A percentile compares a stretch with the other conserved stretches of the same genome.
These are phyloP conservation scores for Asarcornis scutulata DNA, from an alignment of 2,113 vertebrate species.

Conservation along the genomic window DNA sequence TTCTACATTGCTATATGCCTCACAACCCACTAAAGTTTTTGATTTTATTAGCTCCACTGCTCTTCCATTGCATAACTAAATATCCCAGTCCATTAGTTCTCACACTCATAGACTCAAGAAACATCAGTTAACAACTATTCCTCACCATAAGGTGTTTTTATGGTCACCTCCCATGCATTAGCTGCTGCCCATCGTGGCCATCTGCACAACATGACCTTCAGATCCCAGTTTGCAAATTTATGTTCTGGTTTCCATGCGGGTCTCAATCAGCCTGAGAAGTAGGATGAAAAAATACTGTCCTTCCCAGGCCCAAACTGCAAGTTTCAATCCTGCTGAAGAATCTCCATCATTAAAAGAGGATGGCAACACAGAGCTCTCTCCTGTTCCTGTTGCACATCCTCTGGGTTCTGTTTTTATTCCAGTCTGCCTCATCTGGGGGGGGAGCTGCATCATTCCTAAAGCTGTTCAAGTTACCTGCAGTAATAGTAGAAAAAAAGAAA, in stretches of 20 bases:
- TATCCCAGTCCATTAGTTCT: neutral
- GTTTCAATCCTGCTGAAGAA: neutral
- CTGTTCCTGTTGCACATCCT: neutral
- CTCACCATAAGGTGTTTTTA: neutral
- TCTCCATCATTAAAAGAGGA: neutral
- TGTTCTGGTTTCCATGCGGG: fast-evolving
- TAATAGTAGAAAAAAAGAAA: neutral
- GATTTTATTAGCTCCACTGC: neutral
- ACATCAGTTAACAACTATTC: neutral
- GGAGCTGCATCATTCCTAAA: neutral
- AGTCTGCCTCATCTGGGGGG: neutral
- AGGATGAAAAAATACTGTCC: neutral
- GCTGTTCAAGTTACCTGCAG: neutral
- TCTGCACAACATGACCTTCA: neutral
- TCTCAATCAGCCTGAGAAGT: neutral
- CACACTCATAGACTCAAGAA: neutral
- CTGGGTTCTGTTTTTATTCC: neutral
- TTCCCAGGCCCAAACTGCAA: neutral
- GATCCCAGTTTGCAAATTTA: neutral
- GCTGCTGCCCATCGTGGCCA: neutral
- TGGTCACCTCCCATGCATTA: neutral
- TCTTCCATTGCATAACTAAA: fast-evolving
- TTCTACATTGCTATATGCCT: fast-evolving
- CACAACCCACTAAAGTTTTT: neutral
- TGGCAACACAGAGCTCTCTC: neutral